Base-by-base conservation (phyloP, 2,888 invertebrate species). In the Troides helena region DNA sequence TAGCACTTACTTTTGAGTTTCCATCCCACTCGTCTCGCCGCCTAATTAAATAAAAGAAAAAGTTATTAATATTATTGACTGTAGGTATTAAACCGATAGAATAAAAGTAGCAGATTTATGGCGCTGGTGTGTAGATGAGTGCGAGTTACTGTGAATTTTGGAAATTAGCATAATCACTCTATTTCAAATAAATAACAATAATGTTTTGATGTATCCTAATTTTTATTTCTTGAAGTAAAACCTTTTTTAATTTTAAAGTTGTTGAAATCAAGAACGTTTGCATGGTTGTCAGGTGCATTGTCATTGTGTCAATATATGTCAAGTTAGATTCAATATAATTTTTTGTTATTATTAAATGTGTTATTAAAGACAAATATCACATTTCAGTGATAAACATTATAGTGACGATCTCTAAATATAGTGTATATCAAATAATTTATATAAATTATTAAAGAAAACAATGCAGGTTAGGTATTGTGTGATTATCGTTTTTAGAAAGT, bases 401-500 rank as follows among this genome's bases (percentile, higher is more conserved):
- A 56, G 12, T 23, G 25, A 50, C 66, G 50, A 58, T 43, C 23
- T 43, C 60, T 39, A 23, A 43, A 57, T 65, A 43, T 18, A 25
- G 43, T 46, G 43, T 65, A 46, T 43, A 43, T 25, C 18, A 36
- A 7, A 10, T 53, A 63, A n/a, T n/a, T 25, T 5, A n/a, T 61
- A 23, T 53, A 58, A 58, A 59, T 50, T 21, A 10, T 46, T 7
- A 53, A 53, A 18, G 14, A 53, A 68, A 59, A 23, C 18, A 50
- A 30, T 23, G 10, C 63, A 64, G 68, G 72, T 72, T 71, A 71
- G 14, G 61, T 50, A 65, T 71, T 71, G 63, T 65, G 59, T 68
- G 66, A 65, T 58, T 56, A 63, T 67, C 30, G n/a, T 64, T 68
- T 71, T 70, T 70, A 72, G 72, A 73, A 72, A 73, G 73, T 73